These are phyloP conservation scores for Unio delphinus DNA, from an alignment of 2,888 invertebrate species.

Conservation along the genomic window DNA sequence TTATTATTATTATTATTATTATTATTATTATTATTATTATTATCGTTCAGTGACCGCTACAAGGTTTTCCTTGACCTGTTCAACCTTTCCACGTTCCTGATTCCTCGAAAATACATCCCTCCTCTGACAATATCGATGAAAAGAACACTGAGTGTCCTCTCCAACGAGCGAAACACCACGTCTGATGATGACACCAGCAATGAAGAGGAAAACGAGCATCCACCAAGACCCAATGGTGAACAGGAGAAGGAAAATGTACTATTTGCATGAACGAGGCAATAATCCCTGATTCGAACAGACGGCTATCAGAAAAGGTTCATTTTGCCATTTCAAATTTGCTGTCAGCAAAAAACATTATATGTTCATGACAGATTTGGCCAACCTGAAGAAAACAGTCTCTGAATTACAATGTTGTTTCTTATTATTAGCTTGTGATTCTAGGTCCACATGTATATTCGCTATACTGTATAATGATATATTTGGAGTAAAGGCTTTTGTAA, in stretches of 20 bases:
- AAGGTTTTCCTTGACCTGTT: conserved; percentile 98
- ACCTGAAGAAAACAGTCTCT: no score
- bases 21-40: no score
- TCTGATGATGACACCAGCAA: neutral
- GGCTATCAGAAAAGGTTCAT: no score
- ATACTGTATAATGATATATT: no score
- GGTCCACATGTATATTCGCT: no score
- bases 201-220: neutral
- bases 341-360: no score
- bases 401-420: no score
- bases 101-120: conserved; percentile 93
- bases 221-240: neutral
- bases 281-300: neutral
- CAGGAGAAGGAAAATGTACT: neutral
- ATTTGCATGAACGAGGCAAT: neutral
- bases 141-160: conserved; percentile 75
- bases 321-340: no score
- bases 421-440: no score
- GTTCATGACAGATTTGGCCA: no score
- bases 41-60: conserved; percentile 90
- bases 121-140: conserved; percentile 88
- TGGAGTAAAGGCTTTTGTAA: no score
- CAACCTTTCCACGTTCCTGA: conserved; percentile 95
- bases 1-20: neutral
- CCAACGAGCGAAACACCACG: conserved; percentile 25